Evolutionary conservation across 92 coral and sea anemone species (phyloP), one percentile per base, ranked within the genome.

Genomic region (Pocillopora grandis): DNA sequence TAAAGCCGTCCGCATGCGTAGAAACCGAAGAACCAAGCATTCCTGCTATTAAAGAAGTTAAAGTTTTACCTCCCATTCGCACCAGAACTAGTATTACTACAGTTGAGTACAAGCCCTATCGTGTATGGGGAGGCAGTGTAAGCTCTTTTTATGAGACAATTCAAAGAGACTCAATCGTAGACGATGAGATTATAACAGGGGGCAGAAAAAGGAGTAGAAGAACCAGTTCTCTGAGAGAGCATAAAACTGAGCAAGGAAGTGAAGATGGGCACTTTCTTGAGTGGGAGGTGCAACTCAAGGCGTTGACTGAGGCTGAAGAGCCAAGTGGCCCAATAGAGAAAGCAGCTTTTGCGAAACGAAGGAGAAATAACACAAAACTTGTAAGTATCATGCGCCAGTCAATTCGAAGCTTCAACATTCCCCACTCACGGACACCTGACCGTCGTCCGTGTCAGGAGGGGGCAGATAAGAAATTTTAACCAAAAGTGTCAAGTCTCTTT

Each of bases 31-130:
- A 56, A 66, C 27, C 76, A 13, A 48, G 33, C 74, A 17, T 17
- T 27, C 60, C 49, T 2, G 15, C 57, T 37, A 16, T 84, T 36
- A 84, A 68, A 20, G 82, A 84, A 58, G 18, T 76, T 10, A 84
- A 76, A 57, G 88, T 76, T 20, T 17, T 84, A 15, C 83, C 88
- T n/a, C 88, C 88, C 7, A 84, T 84, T 84, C 88, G 77, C 76
- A 35, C 23, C 48, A 66, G 58, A 76, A 0, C 33, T 3, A 20
- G 58, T 27, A 14, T 76, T 1, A 0, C 59, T 42, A 9, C 88
- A 66, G 61, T 76, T 36, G 33, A 42, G 10, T 58, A 84, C 31
- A 66, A 5, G 62, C 76, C 88, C 0, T 20, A 58, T 27, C 42
- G 70, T 14, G 62, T 58, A 0, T 84, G 88, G 88, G 88, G 88